These are phyloP conservation scores for Phaedon cochleariae DNA, from an alignment of 2,888 invertebrate genomes.

Conservation along the genomic window DNA sequence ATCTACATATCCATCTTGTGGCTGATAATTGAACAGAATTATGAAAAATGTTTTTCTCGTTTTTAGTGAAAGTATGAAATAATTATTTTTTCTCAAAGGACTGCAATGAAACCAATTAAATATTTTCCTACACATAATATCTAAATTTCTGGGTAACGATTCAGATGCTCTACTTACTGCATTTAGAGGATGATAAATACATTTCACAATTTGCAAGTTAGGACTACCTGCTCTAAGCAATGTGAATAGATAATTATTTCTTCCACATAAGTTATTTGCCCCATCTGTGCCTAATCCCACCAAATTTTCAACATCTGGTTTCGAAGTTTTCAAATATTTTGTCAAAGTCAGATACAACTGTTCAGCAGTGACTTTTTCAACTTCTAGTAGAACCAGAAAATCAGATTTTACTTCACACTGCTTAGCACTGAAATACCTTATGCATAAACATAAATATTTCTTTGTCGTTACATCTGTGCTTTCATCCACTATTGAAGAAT, in stretches of 20 bases:
- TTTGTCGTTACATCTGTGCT: no score
- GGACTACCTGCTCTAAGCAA: no score
- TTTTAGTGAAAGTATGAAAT: neutral
- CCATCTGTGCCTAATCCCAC: slow-evolving; percentile 13
- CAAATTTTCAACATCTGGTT: slow-evolving; percentile 18
- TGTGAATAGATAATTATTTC: slow-evolving; percentile 21
- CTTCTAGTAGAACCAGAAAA: slow-evolving; percentile 14
- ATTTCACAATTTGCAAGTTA: slow-evolving; percentile 24
- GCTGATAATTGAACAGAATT: slow-evolving; percentile 6
- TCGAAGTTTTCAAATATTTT: slow-evolving; percentile 12
- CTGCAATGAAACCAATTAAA: slow-evolving; percentile 14
- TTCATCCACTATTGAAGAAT: no score
- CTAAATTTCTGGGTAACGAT: slow-evolving; percentile 20
- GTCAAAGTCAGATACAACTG: slow-evolving; percentile 13
- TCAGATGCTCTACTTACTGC: slow-evolving; percentile 18
- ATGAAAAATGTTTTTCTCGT: neutral
- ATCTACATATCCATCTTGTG: slow-evolving; percentile 1
- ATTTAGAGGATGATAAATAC: slow-evolving; percentile 26
- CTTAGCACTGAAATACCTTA: no score
- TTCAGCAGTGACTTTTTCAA: slow-evolving; percentile 13
- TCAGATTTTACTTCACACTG: slow-evolving; percentile 13
- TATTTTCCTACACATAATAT: slow-evolving; percentile 16
- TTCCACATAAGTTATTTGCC: slow-evolving; percentile 7
- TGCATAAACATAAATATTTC: no score
- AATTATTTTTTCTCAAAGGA: slow-evolving; percentile 3